These are phyloP conservation scores for Tetragnatha montana DNA, from an alignment of 2,888 invertebrate genomes.

Conservation along the genomic window DNA sequence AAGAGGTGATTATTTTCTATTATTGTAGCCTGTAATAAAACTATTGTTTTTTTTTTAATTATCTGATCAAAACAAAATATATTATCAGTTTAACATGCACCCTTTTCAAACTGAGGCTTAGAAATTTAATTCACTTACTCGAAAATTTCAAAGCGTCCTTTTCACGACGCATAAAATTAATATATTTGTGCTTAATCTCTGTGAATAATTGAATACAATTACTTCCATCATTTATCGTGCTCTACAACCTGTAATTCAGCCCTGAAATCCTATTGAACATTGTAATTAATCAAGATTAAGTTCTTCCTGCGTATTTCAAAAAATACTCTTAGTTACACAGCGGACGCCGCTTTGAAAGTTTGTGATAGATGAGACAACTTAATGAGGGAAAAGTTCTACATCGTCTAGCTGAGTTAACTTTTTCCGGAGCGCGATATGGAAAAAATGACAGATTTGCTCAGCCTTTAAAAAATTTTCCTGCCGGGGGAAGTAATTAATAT, in stretches of 20 bases:
- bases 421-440: neutral
- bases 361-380: constrained; percentile 49
- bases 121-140: too few relatives aligned
- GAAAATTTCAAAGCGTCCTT: too few relatives aligned
- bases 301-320: constrained; percentile 6
- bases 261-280: neutral
- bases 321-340: constrained; percentile 18
- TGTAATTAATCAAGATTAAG: constrained; percentile 46
- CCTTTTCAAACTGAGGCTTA: too few relatives aligned
- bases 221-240: neutral
- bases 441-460: neutral
- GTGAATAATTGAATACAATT: constrained; percentile 1
- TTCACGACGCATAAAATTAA: neutral
- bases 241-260: neutral
- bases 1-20: too few relatives aligned
- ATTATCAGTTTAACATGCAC: too few relatives aligned
- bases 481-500: neutral
- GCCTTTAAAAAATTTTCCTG: neutral
- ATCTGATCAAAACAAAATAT: too few relatives aligned
- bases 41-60: too few relatives aligned
- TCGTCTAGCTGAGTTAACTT: neutral
- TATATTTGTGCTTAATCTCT: neutral
- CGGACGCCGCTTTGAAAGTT: constrained; percentile 15
- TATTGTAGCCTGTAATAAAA: too few relatives aligned
- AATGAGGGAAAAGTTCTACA: constrained; percentile 28